Evolutionary conservation across 2,113 vertebrate genomes (phyloP).

Genomic region (Larimichthys crocea): DNA sequence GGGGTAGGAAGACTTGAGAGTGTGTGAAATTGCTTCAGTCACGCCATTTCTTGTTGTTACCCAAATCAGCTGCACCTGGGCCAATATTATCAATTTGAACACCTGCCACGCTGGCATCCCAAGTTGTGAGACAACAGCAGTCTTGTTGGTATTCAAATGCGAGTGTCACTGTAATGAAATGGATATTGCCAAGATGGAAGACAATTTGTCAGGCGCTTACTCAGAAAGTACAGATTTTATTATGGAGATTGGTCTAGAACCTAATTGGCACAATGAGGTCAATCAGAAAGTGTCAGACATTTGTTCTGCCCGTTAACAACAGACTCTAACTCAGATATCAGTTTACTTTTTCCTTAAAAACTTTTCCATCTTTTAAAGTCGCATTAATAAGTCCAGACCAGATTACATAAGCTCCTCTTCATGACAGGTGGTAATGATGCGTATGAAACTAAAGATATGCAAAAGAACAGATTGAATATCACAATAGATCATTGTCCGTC

Average conservation of each 20-base stretch:
- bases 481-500: slow-evolving; percentile 51
- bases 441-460: slow-evolving; percentile 34
- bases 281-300: slow-evolving; percentile 39
- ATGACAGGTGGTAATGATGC: slow-evolving; percentile 50
- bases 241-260: slow-evolving; percentile 52
- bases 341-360: neutral
- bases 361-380: neutral
- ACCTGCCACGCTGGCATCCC: slow-evolving; percentile 57
- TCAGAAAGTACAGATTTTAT: slow-evolving; percentile 56
- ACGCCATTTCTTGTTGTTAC: slow-evolving; percentile 32
- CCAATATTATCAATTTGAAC: slow-evolving; percentile 59
- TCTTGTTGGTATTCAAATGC: slow-evolving; percentile 67
- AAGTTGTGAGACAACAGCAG: slow-evolving; percentile 45
- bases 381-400: neutral
- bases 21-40: slow-evolving; percentile 27
- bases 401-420: slow-evolving; percentile 10
- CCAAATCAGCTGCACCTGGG: slow-evolving; percentile 57
- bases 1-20: neutral
- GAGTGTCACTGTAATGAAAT: slow-evolving; percentile 59
- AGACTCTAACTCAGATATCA: neutral
- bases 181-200: slow-evolving; percentile 58
- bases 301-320: slow-evolving; percentile 9
- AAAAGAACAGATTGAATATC: slow-evolving; percentile 41
- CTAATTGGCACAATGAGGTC: slow-evolving; percentile 55
- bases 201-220: slow-evolving; percentile 61